A percentile compares a stretch with the other conserved stretches of the same genome.
phyloP scores from a whole-genome alignment of 2,888 invertebrate species.

The Ochropleura leucogaster region DNA sequence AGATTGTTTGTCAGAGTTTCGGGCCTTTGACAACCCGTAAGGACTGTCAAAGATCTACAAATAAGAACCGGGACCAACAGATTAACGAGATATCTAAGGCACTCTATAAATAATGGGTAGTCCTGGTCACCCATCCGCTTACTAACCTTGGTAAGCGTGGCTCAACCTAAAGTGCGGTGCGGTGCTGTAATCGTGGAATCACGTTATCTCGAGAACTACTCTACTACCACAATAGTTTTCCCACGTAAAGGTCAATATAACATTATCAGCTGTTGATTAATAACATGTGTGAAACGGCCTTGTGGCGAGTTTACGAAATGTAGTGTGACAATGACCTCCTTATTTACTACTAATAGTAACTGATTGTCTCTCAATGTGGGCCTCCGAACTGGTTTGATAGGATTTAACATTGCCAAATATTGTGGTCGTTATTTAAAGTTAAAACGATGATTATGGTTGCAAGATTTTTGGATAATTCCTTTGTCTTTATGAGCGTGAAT shows the following conservation, averaged over 20 bases:
- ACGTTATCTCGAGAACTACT: background rate
- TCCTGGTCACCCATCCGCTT: background rate
- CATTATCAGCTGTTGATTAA: slow-evolving; percentile 37
- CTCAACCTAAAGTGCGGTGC: background rate
- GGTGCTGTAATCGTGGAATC: background rate
- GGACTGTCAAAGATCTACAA: background rate
- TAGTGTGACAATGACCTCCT: slow-evolving; percentile 42
- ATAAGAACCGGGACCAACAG: background rate
- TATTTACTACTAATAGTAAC: slow-evolving; percentile 26
- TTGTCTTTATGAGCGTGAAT: background rate
- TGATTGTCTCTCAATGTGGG: background rate
- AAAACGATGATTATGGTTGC: background rate
- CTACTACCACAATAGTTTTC: slow-evolving; percentile 7
- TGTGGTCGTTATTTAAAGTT: background rate
- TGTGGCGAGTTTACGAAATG: slow-evolving; percentile 36
- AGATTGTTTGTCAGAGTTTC: background rate
- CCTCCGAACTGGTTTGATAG: slow-evolving; percentile 9
- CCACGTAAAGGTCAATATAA: slow-evolving; percentile 29
- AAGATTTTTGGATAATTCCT: background rate
- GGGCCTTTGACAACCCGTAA: background rate
- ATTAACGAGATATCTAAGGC: background rate
- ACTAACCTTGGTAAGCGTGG: background rate
- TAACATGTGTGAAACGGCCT: slow-evolving; percentile 35
- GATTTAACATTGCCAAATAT: slow-evolving; percentile 27
- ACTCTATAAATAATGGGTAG: background rate